Percentiles rank a stretch among this genome's conserved stretches.
Evolutionary conservation across 2,888 invertebrate species (phyloP).

Genomic region (Neuroscelio doddi): DNA sequence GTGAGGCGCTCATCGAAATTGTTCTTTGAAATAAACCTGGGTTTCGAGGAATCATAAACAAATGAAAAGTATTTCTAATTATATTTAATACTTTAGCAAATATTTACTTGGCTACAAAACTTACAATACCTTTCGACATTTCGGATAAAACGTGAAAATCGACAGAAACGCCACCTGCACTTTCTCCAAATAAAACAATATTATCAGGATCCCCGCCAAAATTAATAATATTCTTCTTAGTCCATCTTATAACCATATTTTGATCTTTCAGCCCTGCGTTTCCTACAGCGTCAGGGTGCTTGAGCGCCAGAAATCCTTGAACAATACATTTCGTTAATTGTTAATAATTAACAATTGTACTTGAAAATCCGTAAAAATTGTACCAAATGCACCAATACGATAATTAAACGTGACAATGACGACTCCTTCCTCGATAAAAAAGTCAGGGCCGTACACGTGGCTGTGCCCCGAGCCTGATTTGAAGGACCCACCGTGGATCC

Average conservation of each 20-base stretch:
- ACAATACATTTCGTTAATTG: too few relatives aligned
- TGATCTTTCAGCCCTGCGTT: conserved; percentile 71
- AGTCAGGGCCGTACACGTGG: conserved; percentile 50
- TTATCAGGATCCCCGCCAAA: conserved; percentile 74
- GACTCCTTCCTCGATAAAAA: conserved; percentile 53
- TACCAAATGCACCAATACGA: conserved; percentile 55
- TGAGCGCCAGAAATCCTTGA: conserved; percentile 50
- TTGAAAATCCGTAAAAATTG: conserved; percentile 1
- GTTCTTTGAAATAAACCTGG: conserved; percentile 74
- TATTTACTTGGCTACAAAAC: too few relatives aligned
- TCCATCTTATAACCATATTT: conserved; percentile 74
- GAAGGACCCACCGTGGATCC: conserved; percentile 56
- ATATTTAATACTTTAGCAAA: conserved; percentile 9
- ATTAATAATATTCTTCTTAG: conserved; percentile 72
- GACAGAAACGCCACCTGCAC: conserved; percentile 72
- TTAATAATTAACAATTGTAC: too few relatives aligned
- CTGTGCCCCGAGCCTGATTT: conserved; percentile 34
- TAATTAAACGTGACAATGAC: conserved; percentile 53
- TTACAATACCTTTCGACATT: conserved; percentile 51
- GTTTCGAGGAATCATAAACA: background rate
- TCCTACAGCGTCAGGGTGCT: conserved; percentile 51
- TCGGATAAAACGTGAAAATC: conserved; percentile 50
- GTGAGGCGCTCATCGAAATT: conserved; percentile 75
- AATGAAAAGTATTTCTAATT: background rate
- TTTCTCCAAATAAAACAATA: conserved; percentile 75